Conservation (phyloP, 2,113 vertebrate genomes). For the Hemiscyllium ocellatum region DNA sequence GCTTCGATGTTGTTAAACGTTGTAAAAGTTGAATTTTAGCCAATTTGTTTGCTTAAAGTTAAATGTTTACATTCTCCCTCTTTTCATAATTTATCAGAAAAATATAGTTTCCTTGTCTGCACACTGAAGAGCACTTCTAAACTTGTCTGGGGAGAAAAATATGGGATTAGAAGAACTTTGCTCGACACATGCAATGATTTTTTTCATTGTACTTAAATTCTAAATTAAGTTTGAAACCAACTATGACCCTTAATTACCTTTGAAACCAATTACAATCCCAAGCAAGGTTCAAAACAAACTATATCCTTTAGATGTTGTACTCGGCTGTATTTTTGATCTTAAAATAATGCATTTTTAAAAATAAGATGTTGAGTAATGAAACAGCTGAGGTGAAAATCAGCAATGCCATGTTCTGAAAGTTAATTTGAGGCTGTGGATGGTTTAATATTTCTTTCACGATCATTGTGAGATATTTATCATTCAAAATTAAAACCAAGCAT, state of each 20-base stretch:
- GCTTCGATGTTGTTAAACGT: background rate
- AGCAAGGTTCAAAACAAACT: background rate
- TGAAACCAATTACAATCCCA: background rate
- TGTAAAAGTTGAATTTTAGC: background rate
- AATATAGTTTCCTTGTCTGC: slow-evolving; percentile 9
- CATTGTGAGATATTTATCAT: background rate
- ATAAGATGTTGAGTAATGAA: background rate
- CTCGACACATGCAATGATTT: background rate
- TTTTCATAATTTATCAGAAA: background rate
- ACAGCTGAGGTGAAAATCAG: background rate
- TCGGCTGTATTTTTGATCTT: background rate
- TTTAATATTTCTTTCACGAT: background rate
- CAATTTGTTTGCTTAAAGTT: slow-evolving; percentile 7
- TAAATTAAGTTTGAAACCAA: background rate
- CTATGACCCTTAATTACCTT: background rate
- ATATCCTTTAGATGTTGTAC: background rate
- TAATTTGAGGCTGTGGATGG: background rate
- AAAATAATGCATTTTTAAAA: background rate
- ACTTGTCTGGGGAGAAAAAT: background rate
- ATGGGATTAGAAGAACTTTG: background rate
- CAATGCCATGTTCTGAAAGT: background rate
- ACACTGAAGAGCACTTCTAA: background rate
- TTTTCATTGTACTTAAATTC: background rate
- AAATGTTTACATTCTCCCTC: slow-evolving; percentile 1
- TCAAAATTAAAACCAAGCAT: background rate